phyloP scores from a whole-genome alignment of 2,797 vertebrate genomes.

The Nannoperca australis region DNA sequence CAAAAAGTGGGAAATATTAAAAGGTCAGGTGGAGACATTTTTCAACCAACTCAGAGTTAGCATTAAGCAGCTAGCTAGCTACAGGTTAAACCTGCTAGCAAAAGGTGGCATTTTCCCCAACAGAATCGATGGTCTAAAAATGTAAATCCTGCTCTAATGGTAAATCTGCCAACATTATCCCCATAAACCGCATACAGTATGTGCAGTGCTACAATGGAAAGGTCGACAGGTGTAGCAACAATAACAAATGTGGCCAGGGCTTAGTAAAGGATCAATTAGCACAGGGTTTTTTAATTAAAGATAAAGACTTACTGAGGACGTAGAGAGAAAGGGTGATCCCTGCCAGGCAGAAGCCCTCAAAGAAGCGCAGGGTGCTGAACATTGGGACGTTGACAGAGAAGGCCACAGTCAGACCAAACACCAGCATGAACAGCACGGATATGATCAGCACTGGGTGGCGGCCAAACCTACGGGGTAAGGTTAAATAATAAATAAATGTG shows the following conservation, averaged over 20 bases:
- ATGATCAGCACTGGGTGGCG: slow-evolving; percentile 93
- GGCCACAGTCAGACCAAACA: slow-evolving; percentile 95
- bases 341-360: slow-evolving; percentile 97
- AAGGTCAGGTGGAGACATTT: too few relatives aligned
- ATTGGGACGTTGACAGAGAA: slow-evolving; percentile 96
- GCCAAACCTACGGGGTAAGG: slow-evolving; percentile 87
- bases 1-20: too few relatives aligned
- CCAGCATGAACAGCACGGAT: slow-evolving; percentile 93
- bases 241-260: neutral
- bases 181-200: too few relatives aligned
- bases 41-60: too few relatives aligned
- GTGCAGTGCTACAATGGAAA: too few relatives aligned
- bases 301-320: slow-evolving; percentile 91
- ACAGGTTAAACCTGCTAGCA: too few relatives aligned
- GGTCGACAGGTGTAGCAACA: neutral
- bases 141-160: too few relatives aligned
- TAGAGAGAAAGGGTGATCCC: slow-evolving; percentile 95
- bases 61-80: too few relatives aligned
- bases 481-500: neutral
- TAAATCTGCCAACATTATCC: too few relatives aligned
- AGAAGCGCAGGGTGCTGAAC: slow-evolving; percentile 99
- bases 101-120: too few relatives aligned
- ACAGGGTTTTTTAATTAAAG: neutral
- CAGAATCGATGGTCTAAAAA: too few relatives aligned
- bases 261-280: neutral